Evolutionary conservation across 1,140 invertebrate species (phyloP), one percentile per base, ranked within the genome.

Genomic region (Conus ventricosus): DNA sequence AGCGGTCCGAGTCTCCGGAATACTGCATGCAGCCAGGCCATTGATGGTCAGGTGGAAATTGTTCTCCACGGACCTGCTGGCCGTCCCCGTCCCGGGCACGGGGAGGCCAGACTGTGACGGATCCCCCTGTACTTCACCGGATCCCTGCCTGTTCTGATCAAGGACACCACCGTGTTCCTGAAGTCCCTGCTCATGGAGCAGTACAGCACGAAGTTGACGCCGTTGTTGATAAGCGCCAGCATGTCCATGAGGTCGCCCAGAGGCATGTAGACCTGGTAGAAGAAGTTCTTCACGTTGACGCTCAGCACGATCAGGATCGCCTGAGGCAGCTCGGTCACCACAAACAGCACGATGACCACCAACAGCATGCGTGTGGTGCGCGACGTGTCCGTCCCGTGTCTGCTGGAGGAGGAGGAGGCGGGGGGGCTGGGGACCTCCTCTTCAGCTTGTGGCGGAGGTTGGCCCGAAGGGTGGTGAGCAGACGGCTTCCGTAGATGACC

Each of bases 121-220:
- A 54, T 23, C 1, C 39, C 39, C 15, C 54, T 23, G 82, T 67
- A 67, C 54, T 60, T n/a, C 5, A 63, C n/a, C 55, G 55, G 82
- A 51, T 78, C 17, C 23, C 75, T 75, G 20, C 81, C 57, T 11
- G 88, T 76, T 75, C 84, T 67, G 71, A 90, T 78, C 67, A 91
- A 75, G 27, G 67, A 55, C 75, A 91, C 53, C 5, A 98, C 98
- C 0, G 98, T 98, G 60, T 96, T 96, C 17, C 98, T 96, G 94
- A 99, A 99, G 95, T 98, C 98, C 54, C 97, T 96, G 80, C 97
- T 98, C 98, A 99, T 99, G 53, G 97, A 97, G 90, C 98, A 99
- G 94, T 99, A 99, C 5, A 99, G 96, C 55, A 99, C 97, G 93
- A 99, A 99, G 93, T 98, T 99, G 55, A 99, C 97, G 10, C 97